Conservation (phyloP, 2,888 invertebrate species). For the Eretmocerus hayati region DNA sequence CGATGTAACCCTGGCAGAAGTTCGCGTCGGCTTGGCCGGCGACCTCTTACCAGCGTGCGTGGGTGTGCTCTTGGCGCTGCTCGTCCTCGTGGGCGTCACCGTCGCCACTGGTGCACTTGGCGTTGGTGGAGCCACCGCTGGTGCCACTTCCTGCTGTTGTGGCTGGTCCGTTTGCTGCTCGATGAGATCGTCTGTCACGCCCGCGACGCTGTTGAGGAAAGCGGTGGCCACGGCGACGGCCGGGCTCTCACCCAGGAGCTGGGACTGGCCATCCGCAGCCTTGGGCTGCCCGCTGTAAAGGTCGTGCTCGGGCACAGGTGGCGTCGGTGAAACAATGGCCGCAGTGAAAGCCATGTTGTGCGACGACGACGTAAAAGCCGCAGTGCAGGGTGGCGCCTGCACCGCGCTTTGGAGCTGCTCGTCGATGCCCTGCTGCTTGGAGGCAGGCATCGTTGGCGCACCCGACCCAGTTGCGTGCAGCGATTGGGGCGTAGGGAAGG, state of each 20-base stretch:
- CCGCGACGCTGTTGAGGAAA: conserved; percentile 11
- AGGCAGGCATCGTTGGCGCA: conserved; percentile 48
- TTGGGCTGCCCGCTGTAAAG: conserved; percentile 13
- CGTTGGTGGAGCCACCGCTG: conserved; percentile 2
- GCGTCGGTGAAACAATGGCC: conserved; percentile 66
- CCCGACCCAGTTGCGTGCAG: conserved; percentile 8
- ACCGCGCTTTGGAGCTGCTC: conserved; percentile 40
- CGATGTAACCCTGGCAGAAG: conserved; percentile 57
- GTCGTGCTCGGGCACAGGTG: conserved; percentile 28
- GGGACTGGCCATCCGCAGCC: conserved; percentile 29
- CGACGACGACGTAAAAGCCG: conserved; percentile 74
- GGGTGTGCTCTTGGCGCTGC: conserved; percentile 18
- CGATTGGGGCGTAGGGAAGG: conserved; percentile 49
- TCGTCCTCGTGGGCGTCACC: too few relatives aligned
- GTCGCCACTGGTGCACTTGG: conserved; percentile 13
- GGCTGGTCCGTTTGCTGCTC: conserved; percentile 1
- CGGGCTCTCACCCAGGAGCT: conserved; percentile 16
- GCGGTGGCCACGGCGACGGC: conserved; percentile 13
- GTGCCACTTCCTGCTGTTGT: background rate
- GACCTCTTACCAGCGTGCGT: conserved; percentile 50
- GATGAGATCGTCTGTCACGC: background rate
- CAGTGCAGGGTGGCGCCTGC: conserved; percentile 57
- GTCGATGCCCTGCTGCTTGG: conserved; percentile 52
- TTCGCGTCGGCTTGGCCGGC: conserved; percentile 55
- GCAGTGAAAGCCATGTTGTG: conserved; percentile 77